Evolutionary conservation across 1,140 invertebrate genomes (phyloP), one percentile per base, ranked within the genome.

Genomic region (Mesaphorura yosii): DNA sequence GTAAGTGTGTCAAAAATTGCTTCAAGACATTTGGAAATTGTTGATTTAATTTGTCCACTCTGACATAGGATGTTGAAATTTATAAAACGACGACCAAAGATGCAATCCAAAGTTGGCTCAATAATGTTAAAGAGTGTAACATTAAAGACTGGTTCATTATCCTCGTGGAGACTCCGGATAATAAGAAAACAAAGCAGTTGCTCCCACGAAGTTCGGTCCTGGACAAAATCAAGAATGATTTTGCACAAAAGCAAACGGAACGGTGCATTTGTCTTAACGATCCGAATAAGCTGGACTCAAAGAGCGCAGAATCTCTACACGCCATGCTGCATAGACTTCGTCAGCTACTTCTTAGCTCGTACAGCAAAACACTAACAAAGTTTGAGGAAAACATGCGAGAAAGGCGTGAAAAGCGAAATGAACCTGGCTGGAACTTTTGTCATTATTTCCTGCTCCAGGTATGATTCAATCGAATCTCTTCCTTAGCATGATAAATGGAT

Each of bases 61-160:
- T 54, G 15, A 49, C 46, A 44, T 62, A 94, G 88, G 91, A 95
- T 76, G 72, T 92, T 56, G 91, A 96, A 68, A 74, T 79, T 29
- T 95, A 95, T 66, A 93, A 93, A 73, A 75, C 78, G 45, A 80
- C 73, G 46, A 76, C 88, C 7, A 81, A 80, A 71, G 90, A 95
- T 68, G 86, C 89, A 61, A 86, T 96, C 59, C 82, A 88, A 68
- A 71, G 73, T 60, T 96, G 92, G 91, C 70, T 91, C 17, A 83
- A 82, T 64, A 77, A 79, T 62, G 70, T 95, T 55, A 77, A 76
- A 58, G 76, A 77, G 53, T 76, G 78, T 66, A 80, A 83, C 48
- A 80, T 93, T 46, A 74, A 79, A 53, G 91, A 96, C 71, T 96
- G 90, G 91, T 79, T 96, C 76, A 88, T 96, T 65, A 78, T 95